Evolutionary conservation across 2,797 vertebrate genomes (phyloP).

Genomic region (Periophthalmus magnuspinnatus): DNA sequence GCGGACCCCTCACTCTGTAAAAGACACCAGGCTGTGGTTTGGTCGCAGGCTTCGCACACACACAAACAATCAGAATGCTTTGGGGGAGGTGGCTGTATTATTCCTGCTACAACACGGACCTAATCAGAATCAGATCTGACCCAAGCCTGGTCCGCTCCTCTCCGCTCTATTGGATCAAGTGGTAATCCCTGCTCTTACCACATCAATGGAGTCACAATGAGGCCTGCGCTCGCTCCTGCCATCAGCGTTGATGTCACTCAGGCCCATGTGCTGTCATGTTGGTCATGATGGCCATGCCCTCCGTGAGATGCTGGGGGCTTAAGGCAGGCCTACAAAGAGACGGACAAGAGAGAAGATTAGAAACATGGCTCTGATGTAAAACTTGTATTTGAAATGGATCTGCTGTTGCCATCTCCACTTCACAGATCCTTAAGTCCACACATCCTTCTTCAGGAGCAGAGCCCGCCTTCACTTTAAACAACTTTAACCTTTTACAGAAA

Average conservation of each 20-base stretch:
- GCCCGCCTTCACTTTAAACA: conserved; percentile 52
- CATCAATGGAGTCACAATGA: conserved; percentile 71
- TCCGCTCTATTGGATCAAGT: conserved; percentile 65
- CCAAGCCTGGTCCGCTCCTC: conserved; percentile 54
- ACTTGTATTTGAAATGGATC: conserved; percentile 68
- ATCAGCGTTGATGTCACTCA: conserved; percentile 69
- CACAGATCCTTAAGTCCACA: conserved; percentile 51
- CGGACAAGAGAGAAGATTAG: conserved; percentile 58
- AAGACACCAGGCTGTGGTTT: conserved; percentile 77
- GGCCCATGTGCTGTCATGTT: conserved; percentile 64
- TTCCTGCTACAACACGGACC: conserved; percentile 71
- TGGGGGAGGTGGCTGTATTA: conserved; percentile 70
- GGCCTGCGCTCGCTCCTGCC: conserved; percentile 55
- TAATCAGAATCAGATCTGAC: conserved; percentile 77
- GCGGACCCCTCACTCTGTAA: conserved; percentile 71
- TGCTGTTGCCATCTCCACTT: conserved; percentile 49
- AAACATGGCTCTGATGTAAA: conserved; percentile 46
- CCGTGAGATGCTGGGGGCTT: conserved; percentile 61
- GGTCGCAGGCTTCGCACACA: conserved; percentile 47
- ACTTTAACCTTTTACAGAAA: not conserved
- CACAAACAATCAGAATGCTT: conserved; percentile 50
- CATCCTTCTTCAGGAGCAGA: conserved; percentile 51
- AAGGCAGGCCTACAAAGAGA: conserved; percentile 57
- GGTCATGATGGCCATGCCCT: conserved; percentile 47
- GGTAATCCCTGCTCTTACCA: conserved; percentile 68